These are phyloP conservation scores for Capitulum mitella DNA, from an alignment of 2,888 invertebrate genomes.

Conservation along the genomic window DNA sequence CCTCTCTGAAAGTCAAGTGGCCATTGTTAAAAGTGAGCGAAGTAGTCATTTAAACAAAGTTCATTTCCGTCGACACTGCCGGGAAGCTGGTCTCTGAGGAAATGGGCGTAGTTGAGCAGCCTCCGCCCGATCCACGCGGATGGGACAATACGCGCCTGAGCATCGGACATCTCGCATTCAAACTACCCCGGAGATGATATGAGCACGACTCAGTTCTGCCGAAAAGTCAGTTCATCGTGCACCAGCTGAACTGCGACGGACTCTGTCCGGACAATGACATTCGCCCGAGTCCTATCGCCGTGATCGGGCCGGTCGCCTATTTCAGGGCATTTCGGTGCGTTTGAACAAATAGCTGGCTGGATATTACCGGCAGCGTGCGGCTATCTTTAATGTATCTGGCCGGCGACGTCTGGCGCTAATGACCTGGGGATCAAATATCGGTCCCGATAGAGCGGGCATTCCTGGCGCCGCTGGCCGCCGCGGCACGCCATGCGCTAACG, in stretches of 20 bases:
- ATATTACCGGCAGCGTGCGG: background rate
- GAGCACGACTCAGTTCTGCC: too few species aligned
- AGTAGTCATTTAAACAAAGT: background rate
- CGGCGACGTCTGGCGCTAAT: background rate
- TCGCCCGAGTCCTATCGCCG: background rate
- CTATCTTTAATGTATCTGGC: background rate
- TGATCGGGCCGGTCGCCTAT: background rate
- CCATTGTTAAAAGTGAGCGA: background rate
- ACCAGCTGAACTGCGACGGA: too few species aligned
- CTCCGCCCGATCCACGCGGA: too few species aligned
- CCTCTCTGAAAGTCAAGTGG: background rate
- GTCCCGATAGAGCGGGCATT: background rate
- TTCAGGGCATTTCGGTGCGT: background rate
- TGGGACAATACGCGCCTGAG: too few species aligned
- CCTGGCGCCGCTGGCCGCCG: background rate
- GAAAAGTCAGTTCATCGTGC: too few species aligned
- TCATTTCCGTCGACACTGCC: too few species aligned
- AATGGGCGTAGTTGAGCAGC: too few species aligned
- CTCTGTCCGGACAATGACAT: background rate
- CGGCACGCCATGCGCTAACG: background rate
- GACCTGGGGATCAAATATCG: slow-evolving; percentile 6
- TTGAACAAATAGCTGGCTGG: background rate
- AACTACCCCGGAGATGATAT: too few species aligned
- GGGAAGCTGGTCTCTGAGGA: too few species aligned
- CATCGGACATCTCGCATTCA: too few species aligned